These are phyloP conservation scores for Nesometra sesokonis DNA, from an alignment of 35 echinoderm and acorn worm species.

Conservation along the genomic window DNA sequence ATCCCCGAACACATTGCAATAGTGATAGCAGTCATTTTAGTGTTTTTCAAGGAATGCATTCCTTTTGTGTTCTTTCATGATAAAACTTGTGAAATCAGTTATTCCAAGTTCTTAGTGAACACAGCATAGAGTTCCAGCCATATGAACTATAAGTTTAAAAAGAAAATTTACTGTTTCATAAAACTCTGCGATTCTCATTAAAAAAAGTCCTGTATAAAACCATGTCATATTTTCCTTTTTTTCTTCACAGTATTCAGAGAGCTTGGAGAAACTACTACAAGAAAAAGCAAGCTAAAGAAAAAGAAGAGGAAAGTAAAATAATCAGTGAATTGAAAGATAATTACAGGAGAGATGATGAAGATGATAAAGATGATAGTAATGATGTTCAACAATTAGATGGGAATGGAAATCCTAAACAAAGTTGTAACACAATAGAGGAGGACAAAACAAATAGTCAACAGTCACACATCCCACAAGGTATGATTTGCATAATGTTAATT, in stretches of 20 bases:
- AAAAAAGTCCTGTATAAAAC: too few species aligned
- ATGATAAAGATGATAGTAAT: slow-evolving; percentile 11
- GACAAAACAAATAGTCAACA: background rate
- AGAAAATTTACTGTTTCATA: too few species aligned
- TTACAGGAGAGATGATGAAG: slow-evolving; percentile 16
- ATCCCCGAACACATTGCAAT: too few species aligned
- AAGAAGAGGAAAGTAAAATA: background rate
- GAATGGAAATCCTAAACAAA: slow-evolving; percentile 10
- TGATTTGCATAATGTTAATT: too few species aligned
- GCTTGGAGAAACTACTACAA: slow-evolving; percentile 45
- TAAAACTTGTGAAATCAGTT: too few species aligned
- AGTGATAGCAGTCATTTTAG: too few species aligned
- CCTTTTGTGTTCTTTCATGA: too few species aligned
- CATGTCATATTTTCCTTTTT: background rate
- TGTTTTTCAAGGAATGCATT: too few species aligned
- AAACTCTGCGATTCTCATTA: too few species aligned
- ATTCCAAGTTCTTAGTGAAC: too few species aligned
- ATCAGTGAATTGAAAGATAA: background rate
- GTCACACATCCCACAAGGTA: background rate
- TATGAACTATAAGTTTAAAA: too few species aligned
- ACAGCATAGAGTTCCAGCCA: too few species aligned
- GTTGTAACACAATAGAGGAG: background rate
- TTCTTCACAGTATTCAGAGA: slow-evolving; percentile 34
- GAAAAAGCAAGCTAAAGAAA: background rate
- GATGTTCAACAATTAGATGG: slow-evolving; percentile 4